Base-by-base conservation (phyloP, 2,888 invertebrate genomes). In the Dusona sp. region DNA sequence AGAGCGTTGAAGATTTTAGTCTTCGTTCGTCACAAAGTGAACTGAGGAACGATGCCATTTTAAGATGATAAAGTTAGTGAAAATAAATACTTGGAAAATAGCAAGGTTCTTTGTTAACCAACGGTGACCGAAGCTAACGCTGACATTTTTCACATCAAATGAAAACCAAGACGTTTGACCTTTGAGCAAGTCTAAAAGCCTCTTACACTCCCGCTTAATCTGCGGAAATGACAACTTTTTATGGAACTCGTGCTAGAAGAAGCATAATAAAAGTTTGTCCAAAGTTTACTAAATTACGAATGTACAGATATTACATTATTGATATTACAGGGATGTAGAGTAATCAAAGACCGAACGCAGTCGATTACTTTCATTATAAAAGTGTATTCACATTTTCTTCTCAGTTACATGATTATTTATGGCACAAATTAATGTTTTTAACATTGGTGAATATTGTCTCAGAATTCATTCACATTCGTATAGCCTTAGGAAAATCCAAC, bases 1-100 rank as follows among this genome's bases (percentile, higher is more conserved):
- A 61, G 16, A 61, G 25, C 61, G 61, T 61, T 61, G 29, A 61
- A 61, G 29, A 61, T 29, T 61, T 29, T 16, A 61, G 61, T 61
- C 61, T 61, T 25, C 16, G 29, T 16, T 29, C 61, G 61, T 61
- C 61, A 61, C 61, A 61, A 61, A 61, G 61, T 61, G 61, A 29
- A 61, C 61, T 29, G 29, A 29, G 29, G 2, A 29, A 16, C 61
- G 16, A 61, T 29, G 29, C 16, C 61, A 6, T 61, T 61, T 61
- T 61, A 61, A 13, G 29, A 61, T 61, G 61, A 61, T 4, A 25
- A 29, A 29, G 29, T 61, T 61, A 7, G 16, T 16, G 13, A 16
- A 61, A 29, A 61, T 61, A 61, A 29, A 61, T 61, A 29, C 16
- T 29, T 16, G 29, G 29, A 29, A 61, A 61, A 61, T 61, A 29